Base-by-base conservation (phyloP, 2,888 invertebrate species). In the Pseudococcus viburni region DNA sequence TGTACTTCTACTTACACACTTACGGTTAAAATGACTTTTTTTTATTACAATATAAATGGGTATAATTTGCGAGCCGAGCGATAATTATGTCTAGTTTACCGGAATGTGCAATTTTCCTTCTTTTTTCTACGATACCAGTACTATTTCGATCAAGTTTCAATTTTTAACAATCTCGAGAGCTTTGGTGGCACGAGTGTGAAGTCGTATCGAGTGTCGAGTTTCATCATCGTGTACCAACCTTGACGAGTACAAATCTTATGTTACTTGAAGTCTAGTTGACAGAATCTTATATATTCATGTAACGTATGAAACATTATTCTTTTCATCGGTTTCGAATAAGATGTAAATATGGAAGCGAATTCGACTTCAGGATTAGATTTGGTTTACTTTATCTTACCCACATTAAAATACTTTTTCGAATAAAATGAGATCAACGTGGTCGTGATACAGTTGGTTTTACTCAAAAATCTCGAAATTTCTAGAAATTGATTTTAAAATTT, bases 111-210 rank as follows among this genome's bases (percentile, higher is more conserved):
- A 22, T 64, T 64, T 64, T 64, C 22, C 22, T 22, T 1, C 15
- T 59, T 59, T n/a, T 22, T 22, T 22, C 9, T 64, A 2, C 8
- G 22, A 11, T 19, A 64, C 64, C 0, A 1, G 64, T 0, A 55
- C n/a, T 22, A 64, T 64, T 64, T 64, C 12, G 64, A 64, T 64
- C 64, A 64, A 64, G 22, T 64, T 64, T 64, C 64, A 64, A 64
- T 64, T 64, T 64, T 64, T 64, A 8, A 22, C 19, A 64, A 64
- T 64, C 64, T 64, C 9, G 19, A 64, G 64, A 64, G 19, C 12
- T 64, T 22, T 22, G 11, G 64, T 64, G 9, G 64, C 9, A 64
- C 3, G 22, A 9, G 1, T 55, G n/a, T n/a, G 1, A 0, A n/a
- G 1, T 3, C 22, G 22, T 64, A 22, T 64, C 22, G 1, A 22